Percentiles rank a stretch among this genome's conserved stretches.
Evolutionary conservation across 2,113 vertebrate species (phyloP).

Genomic region (Malurus elegans): DNA sequence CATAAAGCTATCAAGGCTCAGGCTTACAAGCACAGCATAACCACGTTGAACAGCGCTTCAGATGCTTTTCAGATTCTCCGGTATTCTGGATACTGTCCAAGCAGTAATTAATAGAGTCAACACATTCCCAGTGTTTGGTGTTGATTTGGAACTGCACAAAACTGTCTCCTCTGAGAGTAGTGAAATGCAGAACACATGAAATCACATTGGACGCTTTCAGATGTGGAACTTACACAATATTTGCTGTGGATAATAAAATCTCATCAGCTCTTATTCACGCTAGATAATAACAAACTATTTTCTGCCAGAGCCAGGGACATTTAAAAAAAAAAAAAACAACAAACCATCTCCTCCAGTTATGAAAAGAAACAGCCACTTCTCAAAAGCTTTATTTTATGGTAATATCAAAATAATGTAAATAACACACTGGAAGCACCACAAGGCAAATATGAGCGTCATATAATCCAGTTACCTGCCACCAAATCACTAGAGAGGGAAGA

Average conservation of each 20-base stretch:
- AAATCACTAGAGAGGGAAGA: background rate
- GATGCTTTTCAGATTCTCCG: background rate
- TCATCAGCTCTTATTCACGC: slow-evolving; percentile 33
- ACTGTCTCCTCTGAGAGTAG: background rate
- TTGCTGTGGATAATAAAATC: background rate
- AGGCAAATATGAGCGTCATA: background rate
- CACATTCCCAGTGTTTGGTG: background rate
- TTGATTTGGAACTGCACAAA: background rate
- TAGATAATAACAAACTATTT: slow-evolving; percentile 1
- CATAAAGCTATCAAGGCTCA: background rate
- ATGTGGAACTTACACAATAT: background rate
- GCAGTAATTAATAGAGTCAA: slow-evolving; percentile 34
- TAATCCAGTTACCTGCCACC: background rate
- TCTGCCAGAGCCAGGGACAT: background rate
- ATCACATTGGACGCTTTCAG: background rate
- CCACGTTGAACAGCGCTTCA: accelerated
- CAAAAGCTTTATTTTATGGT: slow-evolving; percentile 5
- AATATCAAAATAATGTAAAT: background rate
- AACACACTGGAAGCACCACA: background rate
- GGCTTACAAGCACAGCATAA: background rate
- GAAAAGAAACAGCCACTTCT: background rate
- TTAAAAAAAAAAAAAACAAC: background rate
- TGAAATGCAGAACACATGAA: background rate
- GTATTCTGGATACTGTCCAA: slow-evolving; percentile 24
- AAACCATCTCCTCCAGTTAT: background rate